Base-by-base conservation (phyloP, 2,113 vertebrate species). In the Serranochromis macrocephalus region DNA sequence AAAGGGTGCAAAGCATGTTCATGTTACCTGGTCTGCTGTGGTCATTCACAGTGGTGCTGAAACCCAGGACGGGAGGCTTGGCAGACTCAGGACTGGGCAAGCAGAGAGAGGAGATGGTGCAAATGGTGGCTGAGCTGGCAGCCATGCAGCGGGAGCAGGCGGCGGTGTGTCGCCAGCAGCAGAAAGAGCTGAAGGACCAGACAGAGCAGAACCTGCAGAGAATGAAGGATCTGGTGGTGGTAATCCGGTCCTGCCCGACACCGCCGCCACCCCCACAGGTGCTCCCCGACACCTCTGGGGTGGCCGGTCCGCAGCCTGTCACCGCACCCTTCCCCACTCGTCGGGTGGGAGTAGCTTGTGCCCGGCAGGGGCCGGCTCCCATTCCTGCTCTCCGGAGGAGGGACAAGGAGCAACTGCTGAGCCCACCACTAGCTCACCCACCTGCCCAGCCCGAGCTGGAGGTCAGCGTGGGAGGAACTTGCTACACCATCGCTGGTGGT, bases 91-190 rank as follows among this genome's bases (percentile, higher is more conserved):
- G 16, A 19, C 58, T 33, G 58, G 16, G 58, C 58, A 6, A 63
- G 58, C 57, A 61, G 16, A 33, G 2, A 19, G 58, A 63, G 58
- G 58, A 63, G 29, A 31, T 63, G 58, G 58, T 19, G 16, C 58
- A 63, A 33, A 63, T 33, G 29, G 29, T 63, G 58, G 58, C 58
- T 0, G 29, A 63, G 16, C 9, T 63, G 58, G 58, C 29, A 33
- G 58, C 58, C 16, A 63, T 11, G 29, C 5, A 33, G 29, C 2
- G 1, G 58, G 58, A 63, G 58, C 58, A 63, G 58, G 29, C 0
- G 2, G 16, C 29, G 5, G 5, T 2, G 58, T 33, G 29, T 33
- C 4, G 29, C 58, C 7, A 0, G 14, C 2, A 0, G 55, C 55
- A 58, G 26, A 31, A 63, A 33, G 58, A 63, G 58, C 58, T 63